These are phyloP conservation scores for Sialia sialis DNA, from an alignment of 2,113 vertebrate species.

Conservation along the genomic window DNA sequence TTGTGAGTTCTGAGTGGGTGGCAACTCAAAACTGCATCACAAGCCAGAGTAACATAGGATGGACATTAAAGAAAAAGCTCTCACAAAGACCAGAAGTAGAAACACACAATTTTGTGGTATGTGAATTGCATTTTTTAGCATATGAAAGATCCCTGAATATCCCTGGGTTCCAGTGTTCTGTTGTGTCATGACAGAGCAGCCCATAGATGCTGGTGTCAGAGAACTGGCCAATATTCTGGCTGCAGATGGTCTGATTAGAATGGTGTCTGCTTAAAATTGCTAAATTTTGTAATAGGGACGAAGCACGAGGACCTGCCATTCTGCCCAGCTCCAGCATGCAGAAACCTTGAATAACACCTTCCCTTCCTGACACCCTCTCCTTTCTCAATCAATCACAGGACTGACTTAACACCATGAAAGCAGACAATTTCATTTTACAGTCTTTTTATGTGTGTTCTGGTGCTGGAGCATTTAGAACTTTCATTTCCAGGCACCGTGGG, in stretches of 20 bases:
- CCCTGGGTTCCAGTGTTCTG: neutral
- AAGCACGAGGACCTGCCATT: neutral
- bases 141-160: neutral
- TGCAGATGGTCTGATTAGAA: neutral
- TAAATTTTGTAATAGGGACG: neutral
- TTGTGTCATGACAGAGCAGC: neutral
- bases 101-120: neutral
- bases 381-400: constrained; percentile 32
- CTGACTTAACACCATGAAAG: constrained; percentile 54
- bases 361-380: neutral
- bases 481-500: constrained; percentile 56
- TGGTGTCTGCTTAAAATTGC: neutral
- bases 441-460: constrained; percentile 51
- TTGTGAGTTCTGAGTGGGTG: neutral
- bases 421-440: constrained; percentile 54
- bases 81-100: neutral
- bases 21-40: neutral
- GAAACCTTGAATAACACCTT: constrained; percentile 10
- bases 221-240: neutral
- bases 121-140: neutral
- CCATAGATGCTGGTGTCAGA: neutral
- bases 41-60: neutral
- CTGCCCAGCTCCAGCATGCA: neutral
- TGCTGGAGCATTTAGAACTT: constrained; percentile 54
- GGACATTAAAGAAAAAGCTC: neutral